Conservation (phyloP, 2,797 vertebrate genomes). For the Rhabdomys pumilio region DNA sequence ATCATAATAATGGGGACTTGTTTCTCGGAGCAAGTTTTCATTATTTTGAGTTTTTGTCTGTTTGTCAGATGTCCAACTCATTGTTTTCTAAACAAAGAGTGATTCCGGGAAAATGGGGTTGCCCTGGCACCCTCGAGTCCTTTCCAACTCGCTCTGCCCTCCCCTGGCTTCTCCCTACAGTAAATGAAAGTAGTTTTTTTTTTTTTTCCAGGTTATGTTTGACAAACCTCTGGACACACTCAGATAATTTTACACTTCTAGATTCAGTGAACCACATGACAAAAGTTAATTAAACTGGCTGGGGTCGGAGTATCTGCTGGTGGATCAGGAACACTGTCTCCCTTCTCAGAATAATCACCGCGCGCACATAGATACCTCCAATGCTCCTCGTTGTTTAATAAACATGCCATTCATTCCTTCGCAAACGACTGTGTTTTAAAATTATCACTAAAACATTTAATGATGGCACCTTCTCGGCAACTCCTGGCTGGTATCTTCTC, state of each 20-base stretch:
- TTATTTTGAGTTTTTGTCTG: constrained; percentile 77
- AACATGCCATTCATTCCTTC: constrained; percentile 80
- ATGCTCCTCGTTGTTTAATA: constrained; percentile 84
- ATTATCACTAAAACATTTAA: constrained; percentile 62
- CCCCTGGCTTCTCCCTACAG: constrained; percentile 9
- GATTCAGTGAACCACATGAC: constrained; percentile 88
- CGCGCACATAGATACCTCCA: constrained; percentile 77
- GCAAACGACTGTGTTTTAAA: constrained; percentile 55
- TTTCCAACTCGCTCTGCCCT: background rate
- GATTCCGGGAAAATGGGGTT: constrained; percentile 51
- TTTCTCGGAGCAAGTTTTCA: constrained; percentile 67
- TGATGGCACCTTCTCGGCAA: background rate
- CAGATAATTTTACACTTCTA: constrained; percentile 83
- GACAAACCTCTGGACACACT: constrained; percentile 86
- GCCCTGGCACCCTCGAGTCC: background rate
- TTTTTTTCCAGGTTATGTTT: constrained; percentile 83
- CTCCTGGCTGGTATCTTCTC: background rate
- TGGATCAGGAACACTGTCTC: constrained; percentile 80
- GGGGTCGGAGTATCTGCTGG: constrained; percentile 81
- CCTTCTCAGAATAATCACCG: constrained; percentile 83
- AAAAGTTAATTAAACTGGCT: constrained; percentile 90
- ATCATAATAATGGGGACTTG: constrained; percentile 39
- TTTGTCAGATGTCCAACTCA: constrained; percentile 72
- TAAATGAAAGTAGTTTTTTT: constrained; percentile 75
- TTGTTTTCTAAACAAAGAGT: constrained; percentile 77